Evolutionary conservation across 2,888 invertebrate genomes (phyloP).

Genomic region (Anarsia innoxiella): DNA sequence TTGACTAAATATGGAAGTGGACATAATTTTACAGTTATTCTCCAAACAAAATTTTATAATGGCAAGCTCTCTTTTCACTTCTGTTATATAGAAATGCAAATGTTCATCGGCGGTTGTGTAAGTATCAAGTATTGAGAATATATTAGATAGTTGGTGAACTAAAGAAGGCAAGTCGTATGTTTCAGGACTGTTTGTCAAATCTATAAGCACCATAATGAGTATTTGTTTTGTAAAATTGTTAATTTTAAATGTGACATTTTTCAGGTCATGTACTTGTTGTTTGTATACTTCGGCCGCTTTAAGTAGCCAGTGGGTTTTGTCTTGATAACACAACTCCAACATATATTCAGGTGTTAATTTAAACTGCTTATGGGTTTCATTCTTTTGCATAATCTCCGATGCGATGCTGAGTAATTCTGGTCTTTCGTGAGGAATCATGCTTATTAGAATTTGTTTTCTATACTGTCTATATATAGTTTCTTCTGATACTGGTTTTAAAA

Average conservation of each 20-base stretch:
- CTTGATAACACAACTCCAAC: slow-evolving; percentile 66
- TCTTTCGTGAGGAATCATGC: slow-evolving; percentile 51
- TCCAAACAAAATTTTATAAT: slow-evolving; percentile 68
- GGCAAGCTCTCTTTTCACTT: slow-evolving; percentile 65
- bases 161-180: slow-evolving; percentile 61
- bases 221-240: slow-evolving; percentile 69
- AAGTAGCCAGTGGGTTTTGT: slow-evolving; percentile 64
- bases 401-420: slow-evolving; percentile 47
- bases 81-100: slow-evolving; percentile 63
- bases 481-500: slow-evolving; percentile 47
- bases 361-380: slow-evolving; percentile 58
- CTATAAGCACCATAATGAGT: slow-evolving; percentile 66
- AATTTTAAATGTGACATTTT: slow-evolving; percentile 64
- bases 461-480: slow-evolving; percentile 54
- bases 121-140: slow-evolving; percentile 65
- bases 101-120: slow-evolving; percentile 58
- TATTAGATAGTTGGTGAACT: slow-evolving; percentile 61
- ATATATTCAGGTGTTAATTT: slow-evolving; percentile 67
- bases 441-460: slow-evolving; percentile 61
- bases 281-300: slow-evolving; percentile 65
- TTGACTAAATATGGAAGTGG: slow-evolving; percentile 66
- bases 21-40: slow-evolving; percentile 67
- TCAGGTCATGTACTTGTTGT: slow-evolving; percentile 60
- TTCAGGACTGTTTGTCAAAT: slow-evolving; percentile 63
- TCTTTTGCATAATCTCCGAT: slow-evolving; percentile 52